A percentile compares a stretch with the other conserved stretches of the same genome.
Evolutionary conservation across 2,113 vertebrate genomes (phyloP).

Genomic region (Corydoras maculifer): DNA sequence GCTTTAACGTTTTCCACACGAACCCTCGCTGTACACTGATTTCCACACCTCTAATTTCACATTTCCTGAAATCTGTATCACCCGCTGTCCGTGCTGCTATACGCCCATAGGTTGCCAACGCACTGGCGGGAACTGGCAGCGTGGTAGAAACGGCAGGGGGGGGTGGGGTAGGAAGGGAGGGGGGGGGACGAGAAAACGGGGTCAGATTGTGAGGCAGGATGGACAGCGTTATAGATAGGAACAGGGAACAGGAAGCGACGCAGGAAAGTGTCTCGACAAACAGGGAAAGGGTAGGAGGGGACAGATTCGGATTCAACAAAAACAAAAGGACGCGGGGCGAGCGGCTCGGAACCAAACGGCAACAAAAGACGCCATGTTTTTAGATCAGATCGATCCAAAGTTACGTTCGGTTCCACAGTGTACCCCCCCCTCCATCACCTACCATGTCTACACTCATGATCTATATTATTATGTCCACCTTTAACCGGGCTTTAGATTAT

Average conservation of each 20-base stretch:
- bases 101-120: slow-evolving; percentile 27
- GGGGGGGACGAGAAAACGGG: slow-evolving; percentile 13
- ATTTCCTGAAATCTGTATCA: slow-evolving; percentile 46
- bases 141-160: slow-evolving; percentile 20
- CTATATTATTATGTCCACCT: too few relatives aligned
- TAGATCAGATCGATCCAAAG: too few relatives aligned
- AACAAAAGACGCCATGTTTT: background rate
- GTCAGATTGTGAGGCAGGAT: slow-evolving; percentile 29
- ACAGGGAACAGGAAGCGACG: background rate
- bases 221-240: slow-evolving; percentile 24
- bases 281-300: slow-evolving; percentile 6
- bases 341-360: background rate
- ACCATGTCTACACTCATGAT: too few relatives aligned
- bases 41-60: slow-evolving; percentile 43
- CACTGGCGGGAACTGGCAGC: slow-evolving; percentile 40
- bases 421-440: too few relatives aligned
- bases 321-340: background rate
- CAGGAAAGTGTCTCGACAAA: slow-evolving; percentile 19
- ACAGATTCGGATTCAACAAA: slow-evolving; percentile 1
- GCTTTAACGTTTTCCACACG: slow-evolving; percentile 41
- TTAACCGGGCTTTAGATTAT: too few relatives aligned
- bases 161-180: background rate
- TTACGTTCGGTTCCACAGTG: too few relatives aligned
- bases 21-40: slow-evolving; percentile 26
- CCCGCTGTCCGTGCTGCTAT: slow-evolving; percentile 45